A percentile compares a stretch with the other conserved stretches of the same genome.
Conservation (phyloP, 2,888 invertebrate species). For the Scrobipalpa costella region DNA sequence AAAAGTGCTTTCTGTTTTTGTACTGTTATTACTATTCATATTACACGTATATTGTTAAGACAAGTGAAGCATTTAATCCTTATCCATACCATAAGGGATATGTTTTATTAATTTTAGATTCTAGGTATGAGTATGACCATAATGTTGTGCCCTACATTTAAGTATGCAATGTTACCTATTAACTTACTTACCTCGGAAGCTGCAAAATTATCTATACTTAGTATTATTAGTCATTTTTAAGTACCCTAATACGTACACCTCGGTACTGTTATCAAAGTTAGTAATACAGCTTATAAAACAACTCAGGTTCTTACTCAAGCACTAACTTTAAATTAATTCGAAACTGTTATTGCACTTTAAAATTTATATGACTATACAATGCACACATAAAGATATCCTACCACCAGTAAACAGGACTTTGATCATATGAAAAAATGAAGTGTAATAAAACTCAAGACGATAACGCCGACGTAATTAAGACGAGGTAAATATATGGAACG, state of each 20-base stretch:
- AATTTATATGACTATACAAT: conserved; percentile 47
- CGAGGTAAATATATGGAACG: conserved; percentile 74
- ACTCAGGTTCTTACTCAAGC: background rate
- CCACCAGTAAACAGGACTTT: conserved; percentile 50
- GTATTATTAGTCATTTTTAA: background rate
- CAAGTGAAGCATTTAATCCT: no score
- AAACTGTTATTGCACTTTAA: conserved; percentile 42
- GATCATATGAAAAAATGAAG: conserved; percentile 64
- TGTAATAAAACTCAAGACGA: conserved; percentile 66
- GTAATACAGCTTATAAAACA: background rate
- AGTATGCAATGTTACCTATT: no score
- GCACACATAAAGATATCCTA: conserved; percentile 45
- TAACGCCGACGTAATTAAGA: conserved; percentile 74
- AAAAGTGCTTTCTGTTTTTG: no score
- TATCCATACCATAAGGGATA: no score
- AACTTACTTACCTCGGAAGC: no score
- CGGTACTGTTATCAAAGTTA: background rate
- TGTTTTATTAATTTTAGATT: no score
- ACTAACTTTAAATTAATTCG: conserved; percentile 16
- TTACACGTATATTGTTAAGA: no score
- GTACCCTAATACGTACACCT: background rate
- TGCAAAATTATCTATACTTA: no score
- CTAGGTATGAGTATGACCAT: no score
- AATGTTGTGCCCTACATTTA: no score
- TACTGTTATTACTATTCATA: no score